These are phyloP conservation scores for Anthopleura sola DNA, from an alignment of 64 coral and sea anemone species.

Conservation along the genomic window DNA sequence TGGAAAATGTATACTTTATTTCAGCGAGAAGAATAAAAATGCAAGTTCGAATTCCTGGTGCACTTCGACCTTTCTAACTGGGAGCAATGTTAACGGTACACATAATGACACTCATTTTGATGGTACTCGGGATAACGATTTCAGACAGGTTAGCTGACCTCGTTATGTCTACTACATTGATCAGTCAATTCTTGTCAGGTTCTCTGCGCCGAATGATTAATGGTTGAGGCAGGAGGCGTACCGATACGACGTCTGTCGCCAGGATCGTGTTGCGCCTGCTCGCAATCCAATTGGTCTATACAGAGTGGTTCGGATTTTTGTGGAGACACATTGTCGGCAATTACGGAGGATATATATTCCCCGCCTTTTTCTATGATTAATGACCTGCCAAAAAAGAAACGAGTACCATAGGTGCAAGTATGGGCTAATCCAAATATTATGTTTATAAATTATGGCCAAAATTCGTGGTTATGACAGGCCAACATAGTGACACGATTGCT, in stretches of 20 bases:
- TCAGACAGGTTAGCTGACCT: constrained; percentile 7
- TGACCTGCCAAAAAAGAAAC: constrained; percentile 12
- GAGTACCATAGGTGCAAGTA: neutral
- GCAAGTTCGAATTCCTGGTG: neutral
- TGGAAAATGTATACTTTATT: neutral
- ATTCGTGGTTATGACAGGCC: neutral
- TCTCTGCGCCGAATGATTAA: neutral
- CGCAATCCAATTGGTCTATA: neutral
- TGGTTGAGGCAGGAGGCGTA: neutral
- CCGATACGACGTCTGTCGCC: neutral
- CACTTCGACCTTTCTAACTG: constrained; percentile 5
- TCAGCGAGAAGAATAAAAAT: neutral
- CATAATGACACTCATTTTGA: neutral
- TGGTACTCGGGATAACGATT: neutral
- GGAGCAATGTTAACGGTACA: neutral
- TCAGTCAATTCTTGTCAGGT: neutral
- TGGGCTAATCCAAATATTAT: neutral
- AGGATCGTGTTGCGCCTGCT: neutral
- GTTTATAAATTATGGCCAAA: neutral
- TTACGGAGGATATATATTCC: neutral
- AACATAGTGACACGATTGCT: neutral
- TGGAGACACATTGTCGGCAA: neutral
- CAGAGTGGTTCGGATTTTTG: neutral
- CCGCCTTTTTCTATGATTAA: constrained; percentile 26
- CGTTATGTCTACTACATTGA: neutral